These are phyloP conservation scores for Spilarctia lutea DNA, from an alignment of 2,888 invertebrate genomes.

Conservation along the genomic window DNA sequence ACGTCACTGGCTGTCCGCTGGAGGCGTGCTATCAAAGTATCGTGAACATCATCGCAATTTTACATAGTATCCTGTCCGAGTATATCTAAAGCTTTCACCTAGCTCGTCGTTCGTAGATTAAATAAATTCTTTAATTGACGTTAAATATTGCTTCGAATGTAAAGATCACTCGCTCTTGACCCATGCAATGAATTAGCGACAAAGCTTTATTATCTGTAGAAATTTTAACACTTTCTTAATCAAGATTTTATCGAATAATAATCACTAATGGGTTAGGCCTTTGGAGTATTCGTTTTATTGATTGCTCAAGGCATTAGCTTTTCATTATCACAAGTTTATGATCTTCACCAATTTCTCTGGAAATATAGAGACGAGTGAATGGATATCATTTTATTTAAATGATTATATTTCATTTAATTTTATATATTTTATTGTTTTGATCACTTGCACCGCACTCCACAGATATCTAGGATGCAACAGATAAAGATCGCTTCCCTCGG, in stretches of 20 bases:
- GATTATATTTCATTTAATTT: too few species aligned
- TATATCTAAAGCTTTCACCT: conserved; percentile 78
- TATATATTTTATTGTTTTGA: conserved; percentile 42
- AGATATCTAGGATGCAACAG: conserved; percentile 51
- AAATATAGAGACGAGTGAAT: background rate
- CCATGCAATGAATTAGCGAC: conserved; percentile 73
- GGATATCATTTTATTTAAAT: background rate
- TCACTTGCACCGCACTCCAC: conserved; percentile 39
- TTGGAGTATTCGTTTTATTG: conserved; percentile 30
- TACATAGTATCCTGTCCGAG: conserved; percentile 68
- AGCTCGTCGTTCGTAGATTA: conserved; percentile 69
- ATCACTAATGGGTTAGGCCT: conserved; percentile 20
- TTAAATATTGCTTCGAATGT: conserved; percentile 70
- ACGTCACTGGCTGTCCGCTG: conserved; percentile 53
- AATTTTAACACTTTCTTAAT: conserved; percentile 50
- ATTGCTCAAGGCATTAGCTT: conserved; percentile 26
- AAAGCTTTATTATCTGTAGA: conserved; percentile 54
- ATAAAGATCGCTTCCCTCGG: conserved; percentile 60
- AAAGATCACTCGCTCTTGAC: conserved; percentile 74
- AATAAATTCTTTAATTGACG: conserved; percentile 80
- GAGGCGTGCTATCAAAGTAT: conserved; percentile 47
- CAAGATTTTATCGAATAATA: conserved; percentile 32
- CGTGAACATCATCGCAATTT: conserved; percentile 57
- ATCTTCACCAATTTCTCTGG: conserved; percentile 19
- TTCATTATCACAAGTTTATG: conserved; percentile 22